Percentiles rank a stretch among this genome's conserved stretches.
These are phyloP conservation scores for Colletes gigas DNA, from an alignment of 1,140 invertebrate species.

Conservation along the genomic window DNA sequence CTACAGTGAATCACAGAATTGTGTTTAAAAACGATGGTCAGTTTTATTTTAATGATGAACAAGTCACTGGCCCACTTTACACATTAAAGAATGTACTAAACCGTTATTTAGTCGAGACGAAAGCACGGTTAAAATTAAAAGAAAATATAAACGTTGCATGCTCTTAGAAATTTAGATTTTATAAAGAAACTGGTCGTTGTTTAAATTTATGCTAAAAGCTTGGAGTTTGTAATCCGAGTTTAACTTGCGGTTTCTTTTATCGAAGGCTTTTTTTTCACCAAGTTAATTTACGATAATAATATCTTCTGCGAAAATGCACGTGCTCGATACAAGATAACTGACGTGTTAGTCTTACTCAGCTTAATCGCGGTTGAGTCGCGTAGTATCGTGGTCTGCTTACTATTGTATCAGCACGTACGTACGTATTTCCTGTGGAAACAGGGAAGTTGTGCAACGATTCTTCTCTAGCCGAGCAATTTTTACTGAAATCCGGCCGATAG, in stretches of 20 bases:
- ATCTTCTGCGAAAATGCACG: constrained; percentile 28
- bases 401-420: neutral
- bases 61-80: too few species aligned
- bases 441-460: neutral
- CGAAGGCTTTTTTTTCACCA: neutral
- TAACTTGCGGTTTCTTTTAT: neutral
- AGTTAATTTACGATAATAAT: constrained; percentile 6
- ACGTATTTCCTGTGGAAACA: neutral
- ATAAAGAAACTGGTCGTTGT: too few species aligned
- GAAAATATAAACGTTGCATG: too few species aligned
- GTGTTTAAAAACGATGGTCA: too few species aligned
- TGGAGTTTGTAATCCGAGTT: neutral
- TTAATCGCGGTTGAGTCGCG: constrained; percentile 2
- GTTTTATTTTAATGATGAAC: too few species aligned
- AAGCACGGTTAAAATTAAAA: too few species aligned
- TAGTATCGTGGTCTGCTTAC: neutral
- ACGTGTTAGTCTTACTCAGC: neutral
- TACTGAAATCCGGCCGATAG: neutral
- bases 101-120: too few species aligned
- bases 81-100: too few species aligned
- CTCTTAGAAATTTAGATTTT: too few species aligned
- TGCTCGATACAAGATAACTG: neutral
- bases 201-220: too few species aligned
- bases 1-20: too few species aligned
- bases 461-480: neutral